Evolutionary conservation across 1,140 invertebrate species (phyloP), one percentile per base, ranked within the genome.

Genomic region (Neodiprion pinetum): DNA sequence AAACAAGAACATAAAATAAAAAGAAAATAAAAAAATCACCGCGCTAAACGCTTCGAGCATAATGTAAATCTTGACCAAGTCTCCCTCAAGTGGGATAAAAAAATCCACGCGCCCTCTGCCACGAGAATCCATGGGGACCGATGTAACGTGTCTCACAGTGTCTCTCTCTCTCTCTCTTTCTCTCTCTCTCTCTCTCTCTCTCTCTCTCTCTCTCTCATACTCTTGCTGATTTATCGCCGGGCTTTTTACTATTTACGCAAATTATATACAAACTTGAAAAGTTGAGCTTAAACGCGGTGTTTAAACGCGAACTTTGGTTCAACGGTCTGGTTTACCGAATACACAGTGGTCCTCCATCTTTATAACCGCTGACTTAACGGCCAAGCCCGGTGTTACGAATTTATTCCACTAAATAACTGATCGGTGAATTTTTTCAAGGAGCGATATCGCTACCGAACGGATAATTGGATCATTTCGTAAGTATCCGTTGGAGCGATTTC

Each of bases 221-320:
- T 53, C 71, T 7, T 23, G 12, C 65, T 50, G 12, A 14, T 23
- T 66, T n/a, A 66, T n/a, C 53, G 50, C 71, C 17, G 65, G 71
- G 48, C 65, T 14, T 7, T n/a, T 66, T 14, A 48, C 23, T 14
- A 14, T 48, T 11, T 71, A 48, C 49, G 23, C 40, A 48, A 9
- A 71, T 40, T 48, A 23, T 48, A 71, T 48, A 48, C 12, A 28
- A 71, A 11, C 40, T 14, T 7, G 70, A 12, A 71, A 71, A 71
- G 49, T 9, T 48, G 1, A 12, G 17, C 49, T 48, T 12, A 71
- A 71, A 9, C 70, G 1, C 4, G 10, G 2, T 47, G 0, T 1
- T 71, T 71, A 48, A 71, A 71, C 17, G 7, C 67, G 49, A 74
- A 48, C 66, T 74, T 40, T 69, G 61, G 61, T 66, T 40, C 2